These are phyloP conservation scores for Dromius quadrimaculatus DNA, from an alignment of 2,888 invertebrate species.

Conservation along the genomic window DNA sequence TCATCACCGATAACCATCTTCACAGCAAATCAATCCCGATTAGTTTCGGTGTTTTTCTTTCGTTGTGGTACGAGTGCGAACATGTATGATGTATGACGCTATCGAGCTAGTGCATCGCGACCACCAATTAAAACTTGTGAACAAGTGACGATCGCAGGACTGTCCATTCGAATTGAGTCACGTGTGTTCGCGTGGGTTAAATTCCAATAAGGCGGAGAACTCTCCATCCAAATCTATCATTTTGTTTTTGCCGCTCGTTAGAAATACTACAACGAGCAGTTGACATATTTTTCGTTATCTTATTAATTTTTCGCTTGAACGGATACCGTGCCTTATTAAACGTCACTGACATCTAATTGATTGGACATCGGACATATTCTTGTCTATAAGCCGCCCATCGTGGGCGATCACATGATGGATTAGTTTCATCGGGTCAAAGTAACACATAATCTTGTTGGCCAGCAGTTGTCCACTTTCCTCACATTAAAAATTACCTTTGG, in stretches of 20 bases:
- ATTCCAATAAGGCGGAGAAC: conserved; percentile 25
- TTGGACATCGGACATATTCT: conserved; percentile 49
- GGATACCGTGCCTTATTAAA: conserved; percentile 52
- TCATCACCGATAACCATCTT: conserved; percentile 29
- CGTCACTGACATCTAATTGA: conserved; percentile 50
- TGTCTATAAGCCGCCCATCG: conserved; percentile 48
- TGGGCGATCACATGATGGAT: conserved; percentile 52
- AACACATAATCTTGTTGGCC: no score
- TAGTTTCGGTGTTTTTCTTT: conserved; percentile 40
- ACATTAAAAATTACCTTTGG: no score
- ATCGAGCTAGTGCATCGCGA: conserved; percentile 52
- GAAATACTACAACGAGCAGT: conserved; percentile 34
- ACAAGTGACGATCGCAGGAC: conserved; percentile 42
- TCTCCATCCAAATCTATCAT: not conserved
- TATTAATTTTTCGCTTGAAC: conserved; percentile 52
- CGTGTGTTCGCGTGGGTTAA: not conserved
- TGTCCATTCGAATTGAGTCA: not conserved
- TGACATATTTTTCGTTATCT: conserved; percentile 50
- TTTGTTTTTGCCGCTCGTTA: conserved; percentile 22
- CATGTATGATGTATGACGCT: conserved; percentile 28
- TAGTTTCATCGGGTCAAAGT: conserved; percentile 47
- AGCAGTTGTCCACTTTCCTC: no score
- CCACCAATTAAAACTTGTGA: conserved; percentile 58
- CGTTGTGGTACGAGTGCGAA: conserved; percentile 9
- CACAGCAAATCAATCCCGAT: conserved; percentile 36